Percentiles rank a stretch among this genome's conserved stretches.
phyloP scores from a whole-genome alignment of 2,113 vertebrate species.

The Bos taurus region DNA sequence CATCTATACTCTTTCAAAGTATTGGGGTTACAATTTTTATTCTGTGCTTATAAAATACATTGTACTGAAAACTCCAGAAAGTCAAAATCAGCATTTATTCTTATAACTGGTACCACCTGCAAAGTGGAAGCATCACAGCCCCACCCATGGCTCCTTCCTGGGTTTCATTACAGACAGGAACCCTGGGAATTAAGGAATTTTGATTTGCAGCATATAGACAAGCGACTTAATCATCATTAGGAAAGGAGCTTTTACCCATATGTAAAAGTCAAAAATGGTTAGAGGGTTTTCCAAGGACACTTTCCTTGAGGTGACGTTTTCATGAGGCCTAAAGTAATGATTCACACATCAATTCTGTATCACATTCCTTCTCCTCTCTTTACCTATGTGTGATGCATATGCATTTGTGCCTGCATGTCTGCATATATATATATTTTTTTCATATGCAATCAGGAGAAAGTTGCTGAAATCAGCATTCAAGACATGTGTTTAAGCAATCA shows the following conservation, averaged over 20 bases:
- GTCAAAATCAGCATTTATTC: background rate
- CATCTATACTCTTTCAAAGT: background rate
- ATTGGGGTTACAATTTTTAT: background rate
- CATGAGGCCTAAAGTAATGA: background rate
- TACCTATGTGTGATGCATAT: background rate
- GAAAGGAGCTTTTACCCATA: background rate
- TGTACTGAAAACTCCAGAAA: background rate
- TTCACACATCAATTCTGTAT: background rate
- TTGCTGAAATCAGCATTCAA: background rate
- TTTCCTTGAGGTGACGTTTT: constrained; percentile 12
- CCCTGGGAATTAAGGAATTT: background rate
- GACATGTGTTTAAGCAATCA: background rate
- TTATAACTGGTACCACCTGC: background rate
- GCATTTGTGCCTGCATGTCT: background rate
- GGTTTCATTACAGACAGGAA: background rate
- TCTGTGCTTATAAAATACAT: background rate
- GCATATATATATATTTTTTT: background rate
- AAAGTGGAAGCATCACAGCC: background rate
- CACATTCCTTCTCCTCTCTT: background rate
- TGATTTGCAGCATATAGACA: background rate
- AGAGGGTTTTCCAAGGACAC: background rate
- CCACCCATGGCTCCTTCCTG: background rate
- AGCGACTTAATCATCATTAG: background rate
- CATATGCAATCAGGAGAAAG: background rate
- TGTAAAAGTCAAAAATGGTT: background rate